Base-by-base conservation (phyloP, 2,888 invertebrate species). In the Clistopyga incitator region DNA sequence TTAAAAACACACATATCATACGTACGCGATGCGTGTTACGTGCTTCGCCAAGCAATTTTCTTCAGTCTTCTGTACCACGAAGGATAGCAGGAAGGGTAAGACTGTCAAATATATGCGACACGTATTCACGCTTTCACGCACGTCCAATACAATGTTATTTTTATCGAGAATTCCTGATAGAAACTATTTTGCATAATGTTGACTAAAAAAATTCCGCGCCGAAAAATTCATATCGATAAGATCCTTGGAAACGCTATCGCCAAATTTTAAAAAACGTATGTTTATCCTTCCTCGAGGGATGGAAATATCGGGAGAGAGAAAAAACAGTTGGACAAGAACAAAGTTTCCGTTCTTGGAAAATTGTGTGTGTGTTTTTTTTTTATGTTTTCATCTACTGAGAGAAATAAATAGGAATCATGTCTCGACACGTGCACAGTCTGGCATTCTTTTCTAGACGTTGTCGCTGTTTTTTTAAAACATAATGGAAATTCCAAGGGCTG, bases 21-120 rank as follows among this genome's bases (percentile, higher is more conserved):
- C 38, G 18, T 38, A 15, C 18, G 42, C 18, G 42, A 64, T 42
- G 64, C 64, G 20, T 38, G 20, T 38, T 38, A 64, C 64, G 64
- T 38, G 42, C 64, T 64, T 42, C 18, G 64, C 18, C 38, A 38
- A 38, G 38, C 64, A 18, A 64, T 64, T 34, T 64, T 29, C 29
- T 38, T 64, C 20, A 34, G 18, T 38, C 23, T 61, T 61, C n/a
- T 61, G 34, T 29, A 13, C 25, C 23, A 56, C 25, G 25, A 20
- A 25, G 23, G 25, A 59, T 59, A 29, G 56, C 25, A 59, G 8
- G 52, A 56, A 25, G 56, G 25, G 56, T 56, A 20, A 15, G 25
- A 56, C 2, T 15, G 25, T 23, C 56, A 56, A 11, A 25, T 56
- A 25, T 6, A 54, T 20, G 20, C 54, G 54, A 18, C 54, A 54